phyloP scores from a whole-genome alignment of 2,113 vertebrate species.

The Chloropsis cyanopogon region DNA sequence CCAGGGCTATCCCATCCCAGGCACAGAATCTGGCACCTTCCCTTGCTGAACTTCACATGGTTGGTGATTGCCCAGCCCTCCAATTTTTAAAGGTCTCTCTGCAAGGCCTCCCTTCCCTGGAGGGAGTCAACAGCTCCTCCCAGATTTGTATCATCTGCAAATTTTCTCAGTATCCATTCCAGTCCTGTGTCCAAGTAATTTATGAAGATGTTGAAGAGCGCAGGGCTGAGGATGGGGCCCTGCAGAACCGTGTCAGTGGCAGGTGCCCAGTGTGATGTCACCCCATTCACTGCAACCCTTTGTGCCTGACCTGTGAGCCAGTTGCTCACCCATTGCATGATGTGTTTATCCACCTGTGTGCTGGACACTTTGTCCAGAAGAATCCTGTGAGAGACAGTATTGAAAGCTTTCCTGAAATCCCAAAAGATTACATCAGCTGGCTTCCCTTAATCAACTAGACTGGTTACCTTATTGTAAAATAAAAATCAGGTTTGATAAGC shows the following conservation, averaged over 20 bases:
- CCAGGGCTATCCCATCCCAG: neutral
- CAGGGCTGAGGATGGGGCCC: accelerated
- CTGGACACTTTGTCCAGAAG: neutral
- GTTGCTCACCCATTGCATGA: accelerated
- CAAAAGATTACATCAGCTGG: neutral
- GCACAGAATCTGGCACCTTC: neutral
- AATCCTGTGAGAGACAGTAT: neutral
- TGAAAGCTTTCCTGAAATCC: neutral
- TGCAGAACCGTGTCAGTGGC: accelerated
- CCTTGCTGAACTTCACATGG: neutral
- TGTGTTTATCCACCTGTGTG: neutral
- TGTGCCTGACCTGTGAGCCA: accelerated
- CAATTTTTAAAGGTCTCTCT: neutral
- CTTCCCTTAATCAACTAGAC: neutral
- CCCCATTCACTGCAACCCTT: neutral
- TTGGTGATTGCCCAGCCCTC: neutral
- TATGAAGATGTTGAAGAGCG: neutral
- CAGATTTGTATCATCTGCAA: too few species aligned
- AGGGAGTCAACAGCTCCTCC: neutral
- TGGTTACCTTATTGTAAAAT: neutral
- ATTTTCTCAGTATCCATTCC: neutral
- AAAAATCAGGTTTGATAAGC: neutral
- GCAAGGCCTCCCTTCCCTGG: accelerated
- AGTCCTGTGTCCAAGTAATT: accelerated
- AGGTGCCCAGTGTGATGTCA: accelerated